Evolutionary conservation across 1,140 invertebrate species (phyloP), one percentile per base, ranked within the genome.

Genomic region (Cephus cinctus): DNA sequence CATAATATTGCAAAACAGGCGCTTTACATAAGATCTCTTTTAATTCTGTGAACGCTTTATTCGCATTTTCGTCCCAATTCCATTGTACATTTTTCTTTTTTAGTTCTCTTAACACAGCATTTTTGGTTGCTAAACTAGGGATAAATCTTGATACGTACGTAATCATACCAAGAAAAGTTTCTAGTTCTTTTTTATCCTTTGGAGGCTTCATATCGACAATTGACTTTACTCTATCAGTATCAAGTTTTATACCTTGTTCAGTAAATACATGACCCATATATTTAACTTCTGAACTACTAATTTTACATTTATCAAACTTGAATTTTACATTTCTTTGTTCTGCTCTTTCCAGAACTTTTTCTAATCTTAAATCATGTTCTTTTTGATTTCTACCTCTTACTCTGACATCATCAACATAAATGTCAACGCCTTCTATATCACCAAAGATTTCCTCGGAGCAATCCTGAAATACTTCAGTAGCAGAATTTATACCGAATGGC

Each of bases 211-310:
- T 57, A 21, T 73, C 56, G 41, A 46, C 22, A 11, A 79, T 68
- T 30, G 70, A 69, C 12, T 47, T 50, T 1, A 70, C 51, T 52
- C 73, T 76, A 5, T 65, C 57, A 12, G 58, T 56, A 44, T 62
- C 66, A 2, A 50, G 3, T 0, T 25, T 8, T 25, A 70, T 59
- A 27, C 62, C 67, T 12, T 59, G 11, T 25, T 48, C 43, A 9
- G 34, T 30, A 35, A 72, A 52, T 20, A 43, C 35, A 42, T 66
- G 53, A 8, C 68, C 68, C 16, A 74, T 38, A 47, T 59, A 74
- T 35, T 52, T 63, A 4, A 72, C 57, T 43, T 57, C 35, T 11
- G 39, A 47, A 21, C 52, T 30, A 30, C 50, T 52, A 54, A 66
- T 59, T 47, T 59, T 47, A 43, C 61, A 57, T 58, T 71, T 71